These are phyloP conservation scores for Pristiophorus japonicus DNA, from an alignment of 2,113 vertebrate genomes.

Conservation along the genomic window DNA sequence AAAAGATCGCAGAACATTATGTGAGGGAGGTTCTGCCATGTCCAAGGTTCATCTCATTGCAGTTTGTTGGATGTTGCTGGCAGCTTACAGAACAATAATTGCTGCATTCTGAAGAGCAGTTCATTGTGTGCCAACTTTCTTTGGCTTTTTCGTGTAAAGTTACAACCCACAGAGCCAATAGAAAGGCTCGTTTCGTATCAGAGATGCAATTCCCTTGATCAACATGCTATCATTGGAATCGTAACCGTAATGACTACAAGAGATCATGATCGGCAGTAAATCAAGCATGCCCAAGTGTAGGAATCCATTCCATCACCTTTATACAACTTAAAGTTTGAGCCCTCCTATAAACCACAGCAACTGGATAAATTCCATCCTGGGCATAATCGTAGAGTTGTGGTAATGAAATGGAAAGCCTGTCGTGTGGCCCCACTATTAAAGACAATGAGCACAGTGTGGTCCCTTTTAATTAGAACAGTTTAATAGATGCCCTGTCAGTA, in stretches of 20 bases:
- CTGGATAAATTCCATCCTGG: not conserved
- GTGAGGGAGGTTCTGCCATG: too few species aligned
- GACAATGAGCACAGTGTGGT: conserved; percentile 14
- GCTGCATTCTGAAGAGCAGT: not conserved
- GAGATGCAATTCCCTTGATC: not conserved
- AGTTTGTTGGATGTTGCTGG: not conserved
- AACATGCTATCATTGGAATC: not conserved
- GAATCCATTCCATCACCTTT: not conserved
- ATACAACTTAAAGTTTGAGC: not conserved
- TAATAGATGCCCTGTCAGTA: not conserved
- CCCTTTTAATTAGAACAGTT: not conserved
- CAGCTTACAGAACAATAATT: not conserved
- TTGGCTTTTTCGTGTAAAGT: not conserved
- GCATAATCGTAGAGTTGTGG: not conserved
- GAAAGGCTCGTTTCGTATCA: not conserved
- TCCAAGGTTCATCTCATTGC: not conserved
- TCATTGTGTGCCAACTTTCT: not conserved
- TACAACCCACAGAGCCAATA: not conserved
- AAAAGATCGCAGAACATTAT: not conserved
- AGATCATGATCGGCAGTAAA: not conserved
- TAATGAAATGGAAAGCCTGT: not conserved
- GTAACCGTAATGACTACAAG: not conserved
- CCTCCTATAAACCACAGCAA: not conserved
- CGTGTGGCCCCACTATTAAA: not conserved
- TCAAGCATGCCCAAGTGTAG: not conserved